phyloP scores from a whole-genome alignment of 2,888 invertebrate species.

The Hymenopus coronatus region DNA sequence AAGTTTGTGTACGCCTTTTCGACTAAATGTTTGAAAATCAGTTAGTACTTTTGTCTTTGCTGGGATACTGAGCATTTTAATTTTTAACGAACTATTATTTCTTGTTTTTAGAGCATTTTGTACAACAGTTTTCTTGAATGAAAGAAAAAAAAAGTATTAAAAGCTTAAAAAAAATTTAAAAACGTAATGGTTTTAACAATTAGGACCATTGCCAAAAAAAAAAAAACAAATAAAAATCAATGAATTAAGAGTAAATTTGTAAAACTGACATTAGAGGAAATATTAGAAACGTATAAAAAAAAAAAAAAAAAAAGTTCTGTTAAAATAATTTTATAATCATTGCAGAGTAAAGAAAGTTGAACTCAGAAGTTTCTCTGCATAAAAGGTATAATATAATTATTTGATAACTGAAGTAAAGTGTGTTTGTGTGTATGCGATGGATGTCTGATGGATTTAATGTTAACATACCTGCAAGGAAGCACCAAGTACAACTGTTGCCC shows the following conservation, averaged over 20 bases:
- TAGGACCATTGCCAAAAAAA: conserved; percentile 1
- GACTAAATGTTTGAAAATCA: neutral
- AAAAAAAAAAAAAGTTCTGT: neutral
- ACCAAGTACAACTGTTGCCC: neutral
- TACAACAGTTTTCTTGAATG: conserved; percentile 18
- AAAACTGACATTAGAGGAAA: conserved; percentile 1
- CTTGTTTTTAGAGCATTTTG: conserved; percentile 22
- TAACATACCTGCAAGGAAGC: neutral
- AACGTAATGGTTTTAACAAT: neutral
- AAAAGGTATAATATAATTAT: neutral
- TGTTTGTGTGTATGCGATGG: neutral
- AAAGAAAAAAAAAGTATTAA: neutral
- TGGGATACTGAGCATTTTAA: conserved; percentile 12
- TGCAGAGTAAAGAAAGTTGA: neutral
- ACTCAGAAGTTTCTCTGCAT: neutral
- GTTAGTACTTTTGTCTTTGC: conserved; percentile 4
- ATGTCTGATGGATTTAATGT: neutral
- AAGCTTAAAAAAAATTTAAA: neutral
- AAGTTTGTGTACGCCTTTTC: neutral
- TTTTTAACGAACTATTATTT: conserved; percentile 19
- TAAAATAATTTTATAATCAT: conserved; percentile 10
- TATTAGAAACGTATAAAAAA: neutral
- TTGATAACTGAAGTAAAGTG: neutral
- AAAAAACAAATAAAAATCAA: neutral
- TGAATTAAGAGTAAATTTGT: neutral